A percentile compares a stretch with the other conserved stretches of the same genome.
Evolutionary conservation across 2,888 invertebrate genomes (phyloP).

Genomic region (Dastarcus helophoroides): DNA sequence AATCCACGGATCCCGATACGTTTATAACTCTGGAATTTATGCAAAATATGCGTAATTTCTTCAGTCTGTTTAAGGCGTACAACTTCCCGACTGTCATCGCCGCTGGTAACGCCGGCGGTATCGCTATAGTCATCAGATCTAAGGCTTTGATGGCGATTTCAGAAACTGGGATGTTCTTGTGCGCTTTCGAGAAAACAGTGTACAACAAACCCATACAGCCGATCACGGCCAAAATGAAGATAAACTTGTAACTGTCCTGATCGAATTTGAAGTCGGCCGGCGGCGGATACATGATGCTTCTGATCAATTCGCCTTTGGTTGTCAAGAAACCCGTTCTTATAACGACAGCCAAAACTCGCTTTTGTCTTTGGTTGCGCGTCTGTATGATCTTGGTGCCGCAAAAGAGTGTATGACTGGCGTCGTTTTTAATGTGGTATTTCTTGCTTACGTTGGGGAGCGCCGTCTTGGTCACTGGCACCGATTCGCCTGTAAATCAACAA

Average conservation of each 20-base stretch:
- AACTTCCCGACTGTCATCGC: conserved; percentile 93
- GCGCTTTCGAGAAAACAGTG: conserved; percentile 71
- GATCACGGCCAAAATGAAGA: conserved; percentile 66
- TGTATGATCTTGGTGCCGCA: conserved; percentile 87
- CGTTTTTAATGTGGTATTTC: conserved; percentile 68
- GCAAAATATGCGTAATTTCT: conserved; percentile 71
- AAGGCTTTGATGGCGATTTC: conserved; percentile 68
- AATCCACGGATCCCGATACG: conserved; percentile 80
- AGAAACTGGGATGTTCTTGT: conserved; percentile 35
- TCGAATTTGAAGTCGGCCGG: conserved; percentile 96
- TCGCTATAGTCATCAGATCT: conserved; percentile 89
- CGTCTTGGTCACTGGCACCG: conserved; percentile 89
- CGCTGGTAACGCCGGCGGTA: conserved; percentile 90
- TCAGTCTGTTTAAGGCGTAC: conserved; percentile 77
- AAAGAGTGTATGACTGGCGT: conserved; percentile 76
- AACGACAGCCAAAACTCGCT: conserved; percentile 49
- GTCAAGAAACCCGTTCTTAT: conserved; percentile 83
- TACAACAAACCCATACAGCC: conserved; percentile 76
- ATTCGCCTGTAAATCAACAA: conserved; percentile 48
- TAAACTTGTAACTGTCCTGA: conserved; percentile 84
- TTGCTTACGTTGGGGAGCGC: conserved; percentile 60
- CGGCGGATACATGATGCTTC: conserved; percentile 89
- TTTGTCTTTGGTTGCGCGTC: conserved; percentile 58
- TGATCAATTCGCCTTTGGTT: conserved; percentile 74
- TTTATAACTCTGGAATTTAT: conserved; percentile 90